Conservation (phyloP, 2,888 invertebrate species). For the Cynaeus angustus region DNA sequence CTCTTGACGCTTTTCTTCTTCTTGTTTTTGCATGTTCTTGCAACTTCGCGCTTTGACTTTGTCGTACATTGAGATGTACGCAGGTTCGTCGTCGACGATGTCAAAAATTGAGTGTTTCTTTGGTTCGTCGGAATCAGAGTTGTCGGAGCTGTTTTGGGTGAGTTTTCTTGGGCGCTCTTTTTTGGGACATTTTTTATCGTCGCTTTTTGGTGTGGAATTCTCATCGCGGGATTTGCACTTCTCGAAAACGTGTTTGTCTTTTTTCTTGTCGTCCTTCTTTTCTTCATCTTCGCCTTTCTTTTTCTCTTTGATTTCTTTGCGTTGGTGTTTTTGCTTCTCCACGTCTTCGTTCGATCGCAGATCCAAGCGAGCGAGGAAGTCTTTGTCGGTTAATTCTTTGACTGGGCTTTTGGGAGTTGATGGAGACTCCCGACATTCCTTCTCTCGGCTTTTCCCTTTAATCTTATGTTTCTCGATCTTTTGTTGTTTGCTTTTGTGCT, state of each 20-base stretch:
- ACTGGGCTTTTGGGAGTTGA: slow-evolving; percentile 58
- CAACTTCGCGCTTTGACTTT: slow-evolving; percentile 96
- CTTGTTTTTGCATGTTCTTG: slow-evolving; percentile 94
- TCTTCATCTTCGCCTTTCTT: slow-evolving; percentile 54
- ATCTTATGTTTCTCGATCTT: slow-evolving; percentile 64
- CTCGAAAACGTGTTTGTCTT: slow-evolving; percentile 44
- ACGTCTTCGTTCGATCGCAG: slow-evolving; percentile 75
- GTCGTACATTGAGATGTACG: slow-evolving; percentile 98
- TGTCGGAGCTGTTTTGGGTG: slow-evolving; percentile 76
- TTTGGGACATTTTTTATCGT: slow-evolving; percentile 59
- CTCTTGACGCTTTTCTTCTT: slow-evolving; percentile 89
- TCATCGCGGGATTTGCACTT: slow-evolving; percentile 41
- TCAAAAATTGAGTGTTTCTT: slow-evolving; percentile 95
- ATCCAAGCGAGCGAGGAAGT: slow-evolving; percentile 76
- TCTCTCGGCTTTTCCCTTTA: slow-evolving; percentile 67
- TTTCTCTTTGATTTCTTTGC: slow-evolving; percentile 54
- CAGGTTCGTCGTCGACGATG: slow-evolving; percentile 90
- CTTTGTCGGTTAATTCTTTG: slow-evolving; percentile 71
- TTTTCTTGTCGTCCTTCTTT: slow-evolving; percentile 53
- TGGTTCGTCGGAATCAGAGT: slow-evolving; percentile 85
- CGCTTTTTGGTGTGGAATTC: slow-evolving; percentile 53
- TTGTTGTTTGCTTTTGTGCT: slow-evolving; percentile 66
- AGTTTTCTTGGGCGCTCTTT: slow-evolving; percentile 68
- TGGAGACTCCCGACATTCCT: slow-evolving; percentile 63
- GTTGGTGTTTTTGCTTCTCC: slow-evolving; percentile 71